Percentiles rank a stretch among this genome's conserved stretches.
These are phyloP conservation scores for Orbicella faveolata DNA, from an alignment of 64 coral and sea anemone species.

Conservation along the genomic window DNA sequence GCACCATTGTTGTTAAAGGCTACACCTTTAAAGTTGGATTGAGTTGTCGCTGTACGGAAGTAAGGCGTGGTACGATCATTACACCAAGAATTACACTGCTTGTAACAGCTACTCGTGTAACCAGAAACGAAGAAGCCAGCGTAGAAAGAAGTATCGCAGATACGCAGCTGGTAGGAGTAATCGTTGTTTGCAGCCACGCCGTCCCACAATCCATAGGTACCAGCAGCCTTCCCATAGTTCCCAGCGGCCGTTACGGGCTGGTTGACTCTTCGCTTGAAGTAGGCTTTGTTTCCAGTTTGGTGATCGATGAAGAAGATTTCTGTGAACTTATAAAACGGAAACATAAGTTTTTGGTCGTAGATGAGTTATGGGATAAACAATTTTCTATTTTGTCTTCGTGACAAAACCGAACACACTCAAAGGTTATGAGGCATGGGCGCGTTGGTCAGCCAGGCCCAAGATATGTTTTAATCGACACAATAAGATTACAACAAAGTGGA, in stretches of 20 bases:
- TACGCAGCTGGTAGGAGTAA: slow-evolving; percentile 31
- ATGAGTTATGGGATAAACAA: too few relatives aligned
- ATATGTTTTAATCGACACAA: too few relatives aligned
- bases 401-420: too few relatives aligned
- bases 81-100: not conserved
- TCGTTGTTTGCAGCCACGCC: not conserved
- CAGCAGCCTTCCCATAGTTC: not conserved
- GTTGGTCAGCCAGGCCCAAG: too few relatives aligned
- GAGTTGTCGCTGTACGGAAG: slow-evolving; percentile 33
- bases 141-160: not conserved
- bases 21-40: not conserved
- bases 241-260: not conserved
- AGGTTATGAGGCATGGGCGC: too few relatives aligned
- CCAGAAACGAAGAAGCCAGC: slow-evolving; percentile 20
- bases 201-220: slow-evolving; percentile 18
- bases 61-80: not conserved
- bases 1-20: slow-evolving; percentile 47
- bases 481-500: too few relatives aligned
- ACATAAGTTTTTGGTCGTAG: not conserved
- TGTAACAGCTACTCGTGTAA: slow-evolving; percentile 24
- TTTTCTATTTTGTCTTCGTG: too few relatives aligned
- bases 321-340: slow-evolving; percentile 1
- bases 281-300: not conserved
- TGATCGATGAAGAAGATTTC: slow-evolving; percentile 36
- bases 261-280: not conserved